Percentiles rank a stretch among this genome's conserved stretches.
These are phyloP conservation scores for Gortyna flavago DNA, from an alignment of 2,888 invertebrate species.

Conservation along the genomic window DNA sequence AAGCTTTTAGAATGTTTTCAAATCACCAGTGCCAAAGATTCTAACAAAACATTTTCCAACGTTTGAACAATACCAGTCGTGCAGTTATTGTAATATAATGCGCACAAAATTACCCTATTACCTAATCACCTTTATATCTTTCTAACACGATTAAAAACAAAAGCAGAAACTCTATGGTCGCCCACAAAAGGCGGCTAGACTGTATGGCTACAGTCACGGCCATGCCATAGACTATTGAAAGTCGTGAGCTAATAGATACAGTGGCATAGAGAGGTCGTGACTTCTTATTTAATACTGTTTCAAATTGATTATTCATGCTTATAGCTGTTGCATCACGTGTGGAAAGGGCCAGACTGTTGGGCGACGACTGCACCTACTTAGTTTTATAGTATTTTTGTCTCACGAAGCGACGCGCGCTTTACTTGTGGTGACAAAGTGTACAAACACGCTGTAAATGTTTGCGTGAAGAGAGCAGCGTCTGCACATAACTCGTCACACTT, in stretches of 20 bases:
- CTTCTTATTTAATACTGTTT: slow-evolving; percentile 34
- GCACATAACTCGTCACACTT: too few relatives aligned
- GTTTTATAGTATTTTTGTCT: not conserved
- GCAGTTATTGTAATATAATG: not conserved
- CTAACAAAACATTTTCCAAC: not conserved
- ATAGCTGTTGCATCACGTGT: slow-evolving; percentile 11
- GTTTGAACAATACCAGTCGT: not conserved
- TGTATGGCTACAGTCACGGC: slow-evolving; percentile 30
- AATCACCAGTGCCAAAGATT: not conserved
- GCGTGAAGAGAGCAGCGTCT: too few relatives aligned
- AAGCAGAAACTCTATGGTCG: slow-evolving; percentile 16
- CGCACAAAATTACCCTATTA: not conserved
- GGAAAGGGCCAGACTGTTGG: slow-evolving; percentile 18
- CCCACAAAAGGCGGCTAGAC: slow-evolving; percentile 35
- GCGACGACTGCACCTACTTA: not conserved
- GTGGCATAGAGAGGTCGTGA: slow-evolving; percentile 32
- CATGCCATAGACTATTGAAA: slow-evolving; percentile 29
- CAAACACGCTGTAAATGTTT: too few relatives aligned
- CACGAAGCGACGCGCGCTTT: not conserved
- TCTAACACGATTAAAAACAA: slow-evolving; percentile 20
- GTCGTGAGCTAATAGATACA: slow-evolving; percentile 46
- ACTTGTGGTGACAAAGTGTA: too few relatives aligned
- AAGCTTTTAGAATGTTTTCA: not conserved
- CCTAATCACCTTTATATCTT: not conserved
- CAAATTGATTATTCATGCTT: slow-evolving; percentile 43